Conservation (phyloP, 2,113 vertebrate species). For the Tragulus kanchil region DNA sequence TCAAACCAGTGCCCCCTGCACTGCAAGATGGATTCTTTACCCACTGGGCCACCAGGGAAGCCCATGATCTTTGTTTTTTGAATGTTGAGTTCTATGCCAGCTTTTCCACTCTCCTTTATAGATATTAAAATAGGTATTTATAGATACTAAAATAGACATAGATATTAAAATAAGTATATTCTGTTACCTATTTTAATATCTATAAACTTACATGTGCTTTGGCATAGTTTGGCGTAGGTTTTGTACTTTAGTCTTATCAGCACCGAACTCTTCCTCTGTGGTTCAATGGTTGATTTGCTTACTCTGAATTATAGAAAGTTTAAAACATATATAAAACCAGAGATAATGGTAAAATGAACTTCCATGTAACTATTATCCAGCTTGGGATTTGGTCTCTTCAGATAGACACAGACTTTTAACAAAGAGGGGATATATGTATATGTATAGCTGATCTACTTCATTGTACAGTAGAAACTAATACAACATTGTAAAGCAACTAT, state of each 20-base stretch:
- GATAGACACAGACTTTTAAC: not conserved
- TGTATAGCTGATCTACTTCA: not conserved
- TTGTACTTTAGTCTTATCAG: not conserved
- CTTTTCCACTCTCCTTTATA: no score
- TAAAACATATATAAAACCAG: conserved; percentile 33
- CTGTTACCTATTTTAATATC: not conserved
- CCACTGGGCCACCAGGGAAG: no score
- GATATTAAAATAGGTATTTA: no score
- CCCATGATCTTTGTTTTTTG: no score
- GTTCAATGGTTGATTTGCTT: not conserved
- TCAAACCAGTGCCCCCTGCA: no score
- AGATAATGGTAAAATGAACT: conserved; percentile 17
- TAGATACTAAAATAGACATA: no score
- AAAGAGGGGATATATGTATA: not conserved
- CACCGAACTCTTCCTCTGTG: not conserved
- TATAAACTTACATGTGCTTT: not conserved
- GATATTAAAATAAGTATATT: no score
- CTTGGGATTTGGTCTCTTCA: not conserved
- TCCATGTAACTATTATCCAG: not conserved
- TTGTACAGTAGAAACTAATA: not conserved
- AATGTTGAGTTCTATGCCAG: no score
- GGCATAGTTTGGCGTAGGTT: not conserved
- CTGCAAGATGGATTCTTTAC: no score
- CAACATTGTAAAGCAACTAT: not conserved
- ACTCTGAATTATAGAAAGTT: not conserved